Conservation (phyloP, 2,888 invertebrate genomes). For the Antitype chi region DNA sequence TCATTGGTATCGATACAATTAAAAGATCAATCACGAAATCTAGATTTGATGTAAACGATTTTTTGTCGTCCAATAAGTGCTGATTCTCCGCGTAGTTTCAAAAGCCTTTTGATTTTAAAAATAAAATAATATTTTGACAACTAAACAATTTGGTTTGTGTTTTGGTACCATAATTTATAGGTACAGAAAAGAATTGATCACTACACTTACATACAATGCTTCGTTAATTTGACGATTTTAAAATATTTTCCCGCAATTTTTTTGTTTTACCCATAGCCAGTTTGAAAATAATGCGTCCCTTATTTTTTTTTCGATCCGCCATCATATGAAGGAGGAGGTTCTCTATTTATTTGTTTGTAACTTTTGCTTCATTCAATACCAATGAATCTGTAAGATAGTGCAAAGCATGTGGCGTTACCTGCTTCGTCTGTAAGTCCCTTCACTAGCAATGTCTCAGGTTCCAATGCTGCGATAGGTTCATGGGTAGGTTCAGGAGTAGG, state of each 20-base stretch:
- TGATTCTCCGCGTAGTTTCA: too few relatives aligned
- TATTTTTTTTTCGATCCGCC: not conserved
- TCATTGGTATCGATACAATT: conserved; percentile 44
- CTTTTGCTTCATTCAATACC: conserved; percentile 32
- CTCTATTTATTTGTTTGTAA: not conserved
- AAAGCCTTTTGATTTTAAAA: too few relatives aligned
- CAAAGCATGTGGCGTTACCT: conserved; percentile 87
- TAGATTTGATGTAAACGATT: not conserved
- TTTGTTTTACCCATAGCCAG: not conserved
- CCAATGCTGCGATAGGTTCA: conserved; percentile 84
- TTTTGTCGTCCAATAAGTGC: too few relatives aligned
- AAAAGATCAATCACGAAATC: not conserved
- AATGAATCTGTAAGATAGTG: conserved; percentile 66
- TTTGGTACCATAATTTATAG: not conserved
- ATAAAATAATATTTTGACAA: too few relatives aligned
- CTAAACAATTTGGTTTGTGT: not conserved
- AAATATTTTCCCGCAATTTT: not conserved
- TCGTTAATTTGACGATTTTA: not conserved
- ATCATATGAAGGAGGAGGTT: not conserved
- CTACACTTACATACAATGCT: not conserved
- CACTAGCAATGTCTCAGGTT: conserved; percentile 88
- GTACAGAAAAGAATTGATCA: not conserved
- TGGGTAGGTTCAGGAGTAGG: conserved; percentile 81
- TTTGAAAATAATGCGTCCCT: too few relatives aligned
- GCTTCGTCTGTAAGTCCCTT: conserved; percentile 88